Base-by-base conservation (phyloP, 2,797 vertebrate genomes). In the Platyrinchus mystaceus region DNA sequence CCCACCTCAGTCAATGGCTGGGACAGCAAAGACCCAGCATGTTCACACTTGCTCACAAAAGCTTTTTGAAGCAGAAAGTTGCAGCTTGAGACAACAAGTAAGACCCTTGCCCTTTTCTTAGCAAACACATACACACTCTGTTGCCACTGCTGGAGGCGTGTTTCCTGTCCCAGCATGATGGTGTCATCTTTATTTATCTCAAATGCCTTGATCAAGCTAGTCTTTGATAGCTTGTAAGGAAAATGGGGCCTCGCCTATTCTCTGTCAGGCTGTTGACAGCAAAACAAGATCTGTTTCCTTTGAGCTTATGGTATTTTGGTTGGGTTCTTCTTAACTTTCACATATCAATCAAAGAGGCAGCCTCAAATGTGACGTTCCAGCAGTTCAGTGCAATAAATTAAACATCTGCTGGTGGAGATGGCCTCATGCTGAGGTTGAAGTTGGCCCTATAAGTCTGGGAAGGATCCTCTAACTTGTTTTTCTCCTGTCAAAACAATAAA, bases 151-250 rank as follows among this genome's bases (percentile, higher is more conserved):
- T 94, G 84, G 84, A 93, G 94, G 93, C 79, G 0, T 37, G n/a
- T 93, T 96, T 95, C 96, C 75, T 95, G 96, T 87, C 78, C 55
- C 67, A 92, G 90, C 96, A 96, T 27, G 96, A 90, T 71, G 14
- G 7, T 93, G 92, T 95, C 95, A 36, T 94, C 89, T 87, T 87
- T 76, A 9, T 85, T 96, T 94, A 88, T 94, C 81, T 91, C 52
- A 6, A 69, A 71, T 26, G 50, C 41, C 88, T 81, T 83, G 75
- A 95, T 95, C 90, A 77, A 89, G 60, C 83, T 81, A 81, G 55
- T 26, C 56, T 78, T 85, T 10, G 21, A 79, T 59, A 87, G 87
- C 93, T 94, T 53, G 46, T 36, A 62, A 96, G 81, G 83, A 24
- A 92, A 89, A 87, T 14, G 53, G 36, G 80, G 91, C 93, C 95